Evolutionary conservation across 2,888 invertebrate species (phyloP).

Genomic region (Icerya purchasi): DNA sequence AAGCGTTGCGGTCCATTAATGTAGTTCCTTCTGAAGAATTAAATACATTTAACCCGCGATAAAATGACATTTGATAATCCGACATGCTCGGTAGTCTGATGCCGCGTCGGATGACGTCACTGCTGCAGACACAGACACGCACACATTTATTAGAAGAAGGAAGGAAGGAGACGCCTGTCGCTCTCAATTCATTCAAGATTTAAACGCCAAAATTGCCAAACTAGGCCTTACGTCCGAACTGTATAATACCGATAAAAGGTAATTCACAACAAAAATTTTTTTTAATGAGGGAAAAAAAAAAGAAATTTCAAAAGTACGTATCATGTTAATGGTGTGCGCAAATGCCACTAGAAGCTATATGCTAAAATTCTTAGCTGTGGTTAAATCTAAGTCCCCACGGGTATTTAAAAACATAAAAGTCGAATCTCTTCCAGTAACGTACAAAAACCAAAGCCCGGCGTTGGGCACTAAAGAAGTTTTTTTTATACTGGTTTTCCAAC

Average conservation of each 20-base stretch:
- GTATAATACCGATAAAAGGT: background rate
- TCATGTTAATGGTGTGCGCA: background rate
- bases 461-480: background rate
- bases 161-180: background rate
- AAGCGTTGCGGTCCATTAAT: too few relatives aligned
- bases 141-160: background rate
- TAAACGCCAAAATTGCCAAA: background rate
- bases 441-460: background rate
- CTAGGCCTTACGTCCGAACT: background rate
- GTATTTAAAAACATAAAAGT: too few relatives aligned
- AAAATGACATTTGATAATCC: background rate
- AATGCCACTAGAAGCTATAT: background rate
- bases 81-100: background rate
- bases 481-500: background rate
- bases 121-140: background rate
- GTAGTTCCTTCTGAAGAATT: too few relatives aligned
- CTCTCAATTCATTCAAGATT: background rate
- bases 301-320: background rate
- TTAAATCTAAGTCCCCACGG: too few relatives aligned
- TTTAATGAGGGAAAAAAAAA: background rate
- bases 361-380: too few relatives aligned
- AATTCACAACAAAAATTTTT: background rate
- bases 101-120: background rate
- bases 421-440: background rate
- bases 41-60: background rate